phyloP scores from a whole-genome alignment of 2,113 vertebrate species.

The Coregonus clupeaformis region DNA sequence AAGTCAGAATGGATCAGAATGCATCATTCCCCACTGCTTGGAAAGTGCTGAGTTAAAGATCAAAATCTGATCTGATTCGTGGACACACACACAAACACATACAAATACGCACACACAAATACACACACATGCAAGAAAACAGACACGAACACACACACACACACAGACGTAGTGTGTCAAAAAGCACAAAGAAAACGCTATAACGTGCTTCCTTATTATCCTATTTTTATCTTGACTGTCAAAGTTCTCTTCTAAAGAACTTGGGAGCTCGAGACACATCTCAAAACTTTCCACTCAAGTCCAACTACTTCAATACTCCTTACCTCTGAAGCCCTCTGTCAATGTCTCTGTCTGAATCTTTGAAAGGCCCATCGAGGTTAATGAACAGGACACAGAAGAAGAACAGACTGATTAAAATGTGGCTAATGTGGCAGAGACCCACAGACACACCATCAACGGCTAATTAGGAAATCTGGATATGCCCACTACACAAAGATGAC shows the following conservation, averaged over 20 bases:
- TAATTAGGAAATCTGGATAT: slow-evolving; percentile 63
- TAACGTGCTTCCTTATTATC: too few species aligned
- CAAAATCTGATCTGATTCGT: slow-evolving; percentile 42
- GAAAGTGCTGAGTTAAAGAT: slow-evolving; percentile 62
- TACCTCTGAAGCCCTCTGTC: slow-evolving; percentile 10
- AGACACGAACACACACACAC: too few species aligned
- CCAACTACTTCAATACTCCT: slow-evolving; percentile 16
- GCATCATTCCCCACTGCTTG: slow-evolving; percentile 32
- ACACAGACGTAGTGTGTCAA: too few species aligned
- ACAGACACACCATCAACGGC: slow-evolving; percentile 43
- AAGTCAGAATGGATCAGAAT: slow-evolving; percentile 32
- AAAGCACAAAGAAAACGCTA: too few species aligned
- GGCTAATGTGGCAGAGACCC: slow-evolving; percentile 43
- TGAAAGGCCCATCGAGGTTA: slow-evolving; percentile 44
- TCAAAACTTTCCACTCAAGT: too few species aligned
- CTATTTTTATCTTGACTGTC: too few species aligned
- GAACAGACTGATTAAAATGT: slow-evolving; percentile 52
- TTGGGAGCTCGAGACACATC: too few species aligned
- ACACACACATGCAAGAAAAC: too few species aligned
- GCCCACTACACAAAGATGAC: slow-evolving; percentile 47
- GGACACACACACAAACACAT: too few species aligned
- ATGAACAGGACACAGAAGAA: slow-evolving; percentile 46
- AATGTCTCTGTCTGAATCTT: slow-evolving; percentile 6
- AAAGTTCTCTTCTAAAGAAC: too few species aligned
- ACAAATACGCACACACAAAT: too few species aligned